Evolutionary conservation across 1,140 invertebrate genomes (phyloP), one percentile per base, ranked within the genome.

Genomic region (Octopus sinensis): DNA sequence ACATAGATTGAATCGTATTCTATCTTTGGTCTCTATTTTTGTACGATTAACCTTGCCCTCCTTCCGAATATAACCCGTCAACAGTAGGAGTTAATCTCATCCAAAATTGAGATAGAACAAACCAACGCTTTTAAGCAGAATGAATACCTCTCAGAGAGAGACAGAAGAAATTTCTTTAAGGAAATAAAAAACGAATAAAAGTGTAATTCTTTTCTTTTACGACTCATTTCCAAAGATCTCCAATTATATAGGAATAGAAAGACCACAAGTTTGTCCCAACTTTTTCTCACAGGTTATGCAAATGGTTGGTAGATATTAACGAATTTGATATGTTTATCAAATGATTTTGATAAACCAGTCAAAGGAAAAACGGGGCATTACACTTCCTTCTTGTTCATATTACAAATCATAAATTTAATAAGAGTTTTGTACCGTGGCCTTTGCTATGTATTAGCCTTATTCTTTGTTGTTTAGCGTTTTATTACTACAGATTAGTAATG

Each of bases 401-500:
- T 17, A 6, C 68, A 73, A 13, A 23, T 73, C 68, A 23, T 73
- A 73, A 73, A 73, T 73, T 73, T 73, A 12, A 73, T 13, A 73
- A 73, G 13, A n/a, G 68, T 73, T 62, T 62, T 62, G 17, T 62
- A 62, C 17, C 17, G 9, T 17, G 68, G 68, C 30, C 68, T 73
- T 73, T 73, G 6, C 13, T 73, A 73, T 73, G 30, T 73, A 73
- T 9, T 17, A 13, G 13, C 9, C 5, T 3, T 13, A 9, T 73
- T 73, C 68, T 73, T 73, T 23, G 6, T 73, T 73, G 68, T 73
- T 73, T 13, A n/a, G 17, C 17, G 17, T 73, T 73, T 73, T 73
- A 73, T 73, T 73, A 23, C 68, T 73, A 73, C 13, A 73, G 68
- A 17, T n/a, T 73, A n/a, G 68, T 73, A 73, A 73, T 73, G 30